Conservation (phyloP, 2,113 vertebrate species). For the Hirundichthys speculiger region DNA sequence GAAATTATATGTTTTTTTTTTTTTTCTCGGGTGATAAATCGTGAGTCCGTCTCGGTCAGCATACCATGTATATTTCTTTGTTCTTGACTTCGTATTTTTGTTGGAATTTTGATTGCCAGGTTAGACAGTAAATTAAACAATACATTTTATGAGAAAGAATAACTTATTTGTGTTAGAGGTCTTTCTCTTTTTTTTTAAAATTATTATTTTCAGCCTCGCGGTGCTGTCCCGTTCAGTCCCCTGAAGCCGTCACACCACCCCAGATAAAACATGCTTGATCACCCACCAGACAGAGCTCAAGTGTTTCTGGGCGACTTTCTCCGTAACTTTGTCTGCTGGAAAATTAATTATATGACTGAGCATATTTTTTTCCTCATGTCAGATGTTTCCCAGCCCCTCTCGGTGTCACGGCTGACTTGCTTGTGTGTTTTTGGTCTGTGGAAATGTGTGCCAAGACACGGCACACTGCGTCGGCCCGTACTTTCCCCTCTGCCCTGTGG, state of each 20-base stretch:
- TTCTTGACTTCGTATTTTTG: background rate
- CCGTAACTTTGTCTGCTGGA: conserved; percentile 4
- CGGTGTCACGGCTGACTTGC: background rate
- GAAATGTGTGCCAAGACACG: conserved; percentile 8
- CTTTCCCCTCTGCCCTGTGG: conserved; percentile 8
- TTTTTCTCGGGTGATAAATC: background rate
- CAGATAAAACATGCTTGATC: background rate
- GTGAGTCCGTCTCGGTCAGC: conserved; percentile 11
- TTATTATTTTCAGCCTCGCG: conserved; percentile 6
- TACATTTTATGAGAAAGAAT: background rate
- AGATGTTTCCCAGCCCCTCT: conserved; percentile 21
- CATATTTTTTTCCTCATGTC: background rate
- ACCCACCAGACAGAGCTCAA: background rate
- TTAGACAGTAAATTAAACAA: conserved; percentile 10
- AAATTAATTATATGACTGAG: conserved; percentile 11
- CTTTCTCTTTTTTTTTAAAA: background rate
- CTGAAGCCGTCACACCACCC: background rate
- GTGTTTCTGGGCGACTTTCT: conserved; percentile 15
- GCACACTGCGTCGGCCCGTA: conserved; percentile 3
- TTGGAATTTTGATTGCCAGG: background rate
- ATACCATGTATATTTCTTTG: background rate
- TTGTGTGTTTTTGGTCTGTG: conserved; percentile 16
- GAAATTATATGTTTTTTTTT: conserved; percentile 1
- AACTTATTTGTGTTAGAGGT: background rate
- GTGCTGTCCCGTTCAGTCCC: background rate